Conservation (phyloP, 2,888 invertebrate species). For the Apotomis betuletana region DNA sequence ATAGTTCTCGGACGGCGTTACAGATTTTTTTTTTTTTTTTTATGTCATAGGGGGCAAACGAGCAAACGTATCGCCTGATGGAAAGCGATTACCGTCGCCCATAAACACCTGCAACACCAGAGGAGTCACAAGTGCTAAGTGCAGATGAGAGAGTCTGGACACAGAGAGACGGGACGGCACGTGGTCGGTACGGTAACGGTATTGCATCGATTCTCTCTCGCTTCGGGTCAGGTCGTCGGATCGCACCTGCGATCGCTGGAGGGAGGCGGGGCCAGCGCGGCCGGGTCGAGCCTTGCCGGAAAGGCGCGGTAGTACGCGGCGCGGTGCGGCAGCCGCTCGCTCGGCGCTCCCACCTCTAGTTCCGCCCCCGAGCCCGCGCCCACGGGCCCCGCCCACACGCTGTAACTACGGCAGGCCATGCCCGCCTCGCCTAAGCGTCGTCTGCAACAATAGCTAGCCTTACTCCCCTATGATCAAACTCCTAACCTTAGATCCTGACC, state of each 20-base stretch:
- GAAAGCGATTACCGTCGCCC: too few relatives aligned
- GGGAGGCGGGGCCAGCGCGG: slow-evolving; percentile 72
- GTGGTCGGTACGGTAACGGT: slow-evolving; percentile 17
- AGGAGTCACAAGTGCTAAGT: too few relatives aligned
- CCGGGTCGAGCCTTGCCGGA: slow-evolving; percentile 92
- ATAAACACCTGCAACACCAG: too few relatives aligned
- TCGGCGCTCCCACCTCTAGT: slow-evolving; percentile 92
- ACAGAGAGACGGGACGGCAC: not conserved
- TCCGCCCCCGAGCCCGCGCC: slow-evolving; percentile 88
- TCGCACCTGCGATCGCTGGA: slow-evolving; percentile 74
- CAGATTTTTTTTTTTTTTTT: too few relatives aligned
- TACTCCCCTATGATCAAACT: slow-evolving; percentile 27
- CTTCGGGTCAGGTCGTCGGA: slow-evolving; percentile 33
- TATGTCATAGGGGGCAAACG: too few relatives aligned
- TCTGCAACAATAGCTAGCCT: slow-evolving; percentile 61
- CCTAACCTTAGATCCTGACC: too few relatives aligned
- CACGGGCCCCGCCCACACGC: slow-evolving; percentile 74
- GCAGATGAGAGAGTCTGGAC: not conserved
- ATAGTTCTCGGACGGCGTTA: not conserved
- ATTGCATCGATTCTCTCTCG: slow-evolving; percentile 29
- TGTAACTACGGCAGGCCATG: slow-evolving; percentile 71
- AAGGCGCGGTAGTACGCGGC: slow-evolving; percentile 91
- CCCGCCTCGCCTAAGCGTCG: slow-evolving; percentile 76
- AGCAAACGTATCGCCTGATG: too few relatives aligned
- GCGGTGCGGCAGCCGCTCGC: slow-evolving; percentile 89